Evolutionary conservation across 1,140 invertebrate species (phyloP), one percentile per base, ranked within the genome.

Genomic region (Lamellibrachia luymesi): DNA sequence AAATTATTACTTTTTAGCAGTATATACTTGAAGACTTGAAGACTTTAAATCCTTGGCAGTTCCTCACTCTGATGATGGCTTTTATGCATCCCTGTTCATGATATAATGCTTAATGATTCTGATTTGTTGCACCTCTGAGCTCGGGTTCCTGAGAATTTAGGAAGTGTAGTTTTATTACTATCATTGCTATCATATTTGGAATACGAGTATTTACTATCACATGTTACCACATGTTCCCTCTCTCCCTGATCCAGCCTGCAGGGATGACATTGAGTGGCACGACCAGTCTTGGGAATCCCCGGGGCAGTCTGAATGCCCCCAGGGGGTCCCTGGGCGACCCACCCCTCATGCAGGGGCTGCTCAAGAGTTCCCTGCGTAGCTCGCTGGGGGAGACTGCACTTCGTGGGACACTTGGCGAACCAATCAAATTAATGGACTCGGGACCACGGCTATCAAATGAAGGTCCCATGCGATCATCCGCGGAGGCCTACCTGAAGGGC

Each of bases 361-460:
- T 80, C 64, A 80, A 22, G 64, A 38, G 50, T 89, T 13, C 8
- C 51, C 92, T n/a, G 2, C 51, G 80, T 7, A 64, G 8, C 7
- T 80, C 64, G 13, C 5, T 22, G 25, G 64, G 64, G 64, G 64
- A 80, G 64, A 80, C 13, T 80, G 64, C 93, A 90, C 51, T 92
- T n/a, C 52, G 91, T 0, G 93, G 93, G 8, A 80, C 92, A 64
- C 50, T 92, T 7, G 93, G 93, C 5, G 93, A 93, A 56, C 49
- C 92, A 27, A 91, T 94, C n/a, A 93, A 22, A 2, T 51, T 52
- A 17, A 92, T 50, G 51, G 56, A 49, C 17, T 49, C 91, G 22
- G 93, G 93, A 8, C 93, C 92, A 49, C 49, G 93, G 38, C 92
- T 94, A 1, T 94, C 93, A n/a, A 93, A 92, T 50, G 93, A 94